Percentiles rank a stretch among this genome's conserved stretches.
phyloP scores from a whole-genome alignment of 1,140 invertebrate genomes.

The Amphibalanus amphitrite region DNA sequence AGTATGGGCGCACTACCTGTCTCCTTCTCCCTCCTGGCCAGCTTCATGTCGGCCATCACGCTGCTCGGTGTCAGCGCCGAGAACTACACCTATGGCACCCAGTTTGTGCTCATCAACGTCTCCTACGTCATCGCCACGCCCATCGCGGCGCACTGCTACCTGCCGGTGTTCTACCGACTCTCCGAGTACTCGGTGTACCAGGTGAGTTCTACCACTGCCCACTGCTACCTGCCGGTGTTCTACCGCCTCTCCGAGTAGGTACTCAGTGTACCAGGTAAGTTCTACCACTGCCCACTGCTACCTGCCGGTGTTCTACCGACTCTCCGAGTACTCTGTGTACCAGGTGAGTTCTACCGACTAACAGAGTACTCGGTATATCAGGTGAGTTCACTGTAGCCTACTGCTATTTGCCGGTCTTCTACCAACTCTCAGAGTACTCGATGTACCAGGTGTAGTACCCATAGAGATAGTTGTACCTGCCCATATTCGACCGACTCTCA shows the following conservation, averaged over 20 bases:
- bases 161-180: slow-evolving; percentile 75
- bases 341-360: slow-evolving; percentile 39
- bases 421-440: slow-evolving; percentile 51
- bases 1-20: slow-evolving; percentile 61
- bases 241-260: slow-evolving; percentile 58
- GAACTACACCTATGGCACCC: slow-evolving; percentile 63
- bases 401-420: too few relatives aligned
- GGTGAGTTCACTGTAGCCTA: slow-evolving; percentile 38
- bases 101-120: slow-evolving; percentile 66
- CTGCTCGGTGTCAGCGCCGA: slow-evolving; percentile 74
- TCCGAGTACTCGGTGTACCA: slow-evolving; percentile 75
- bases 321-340: slow-evolving; percentile 64
- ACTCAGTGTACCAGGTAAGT: slow-evolving; percentile 59
- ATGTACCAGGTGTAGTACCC: slow-evolving; percentile 54
- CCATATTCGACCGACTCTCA: slow-evolving; percentile 21
- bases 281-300: too few relatives aligned
- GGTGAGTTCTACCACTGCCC: slow-evolving; percentile 32
- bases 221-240: too few relatives aligned
- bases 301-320: too few relatives aligned
- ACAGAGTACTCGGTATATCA: slow-evolving; percentile 72
- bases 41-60: slow-evolving; percentile 87
- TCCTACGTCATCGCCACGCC: slow-evolving; percentile 63
- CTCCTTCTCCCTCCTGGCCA: slow-evolving; percentile 72
- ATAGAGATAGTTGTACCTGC: too few relatives aligned
- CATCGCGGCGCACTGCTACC: slow-evolving; percentile 55